phyloP scores from a whole-genome alignment of 2,888 invertebrate species.

The Allygus modestus region DNA sequence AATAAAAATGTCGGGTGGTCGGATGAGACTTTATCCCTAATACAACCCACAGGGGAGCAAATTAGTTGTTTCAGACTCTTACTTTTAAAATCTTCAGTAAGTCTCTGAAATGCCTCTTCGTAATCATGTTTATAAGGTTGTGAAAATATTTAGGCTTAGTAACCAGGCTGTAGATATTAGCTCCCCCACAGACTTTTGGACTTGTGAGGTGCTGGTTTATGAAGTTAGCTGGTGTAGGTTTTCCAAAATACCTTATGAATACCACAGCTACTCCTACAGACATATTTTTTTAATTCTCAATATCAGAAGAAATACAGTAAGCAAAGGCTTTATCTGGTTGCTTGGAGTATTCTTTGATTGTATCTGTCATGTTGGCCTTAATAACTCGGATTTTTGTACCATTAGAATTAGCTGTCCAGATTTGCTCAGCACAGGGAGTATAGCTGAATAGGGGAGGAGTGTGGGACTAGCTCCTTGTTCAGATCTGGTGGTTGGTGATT shows the following conservation, averaged over 20 bases:
- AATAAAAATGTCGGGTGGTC: background rate
- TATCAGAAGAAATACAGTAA: background rate
- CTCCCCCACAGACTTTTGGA: background rate
- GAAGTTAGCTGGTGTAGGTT: background rate
- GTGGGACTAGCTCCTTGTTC: background rate
- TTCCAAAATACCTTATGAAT: background rate
- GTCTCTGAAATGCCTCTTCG: background rate
- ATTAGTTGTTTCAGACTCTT: background rate
- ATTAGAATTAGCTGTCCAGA: no score
- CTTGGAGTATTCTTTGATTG: no score
- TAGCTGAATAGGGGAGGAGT: no score
- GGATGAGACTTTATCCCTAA: background rate
- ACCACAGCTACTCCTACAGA: background rate
- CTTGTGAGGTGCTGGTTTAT: background rate
- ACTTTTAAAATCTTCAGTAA: background rate
- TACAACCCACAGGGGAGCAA: slow-evolving; percentile 8
- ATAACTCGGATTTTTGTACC: no score
- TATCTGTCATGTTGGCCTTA: no score
- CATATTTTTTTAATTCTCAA: background rate
- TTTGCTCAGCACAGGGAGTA: no score
- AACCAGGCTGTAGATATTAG: background rate
- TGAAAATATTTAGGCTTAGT: background rate
- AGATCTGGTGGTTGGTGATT: background rate
- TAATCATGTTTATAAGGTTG: background rate
- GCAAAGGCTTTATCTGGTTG: background rate